Evolutionary conservation across 2,113 vertebrate species (phyloP).

Genomic region (Calidris pugnax): DNA sequence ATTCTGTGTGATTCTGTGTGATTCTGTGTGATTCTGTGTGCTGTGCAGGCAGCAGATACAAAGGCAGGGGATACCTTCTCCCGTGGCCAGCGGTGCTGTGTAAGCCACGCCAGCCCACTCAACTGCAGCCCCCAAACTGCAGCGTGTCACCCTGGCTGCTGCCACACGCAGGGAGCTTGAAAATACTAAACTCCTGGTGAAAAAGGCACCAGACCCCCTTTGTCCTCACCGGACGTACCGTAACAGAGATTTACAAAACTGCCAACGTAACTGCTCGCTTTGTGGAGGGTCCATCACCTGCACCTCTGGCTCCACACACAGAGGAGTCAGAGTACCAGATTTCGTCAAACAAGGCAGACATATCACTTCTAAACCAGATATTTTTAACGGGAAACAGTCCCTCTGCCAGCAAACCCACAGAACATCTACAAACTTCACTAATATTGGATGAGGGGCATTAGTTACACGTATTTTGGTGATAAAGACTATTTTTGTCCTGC

Average conservation of each 20-base stretch:
- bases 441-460: not conserved
- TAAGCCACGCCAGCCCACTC: not conserved
- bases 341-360: not conserved
- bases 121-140: not conserved
- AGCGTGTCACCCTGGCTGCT: not conserved
- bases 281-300: not conserved
- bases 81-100: not conserved
- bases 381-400: not conserved
- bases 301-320: not conserved
- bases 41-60: not conserved
- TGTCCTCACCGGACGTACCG: not conserved
- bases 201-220: not conserved
- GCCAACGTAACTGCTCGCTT: not conserved
- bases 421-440: not conserved
- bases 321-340: not conserved
- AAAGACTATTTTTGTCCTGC: conserved; percentile 21
- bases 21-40: no score
- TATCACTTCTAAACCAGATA: not conserved
- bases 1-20: no score
- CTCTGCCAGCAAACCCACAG: not conserved
- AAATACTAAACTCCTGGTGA: not conserved
- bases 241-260: not conserved
- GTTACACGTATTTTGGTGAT: not conserved
- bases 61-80: not conserved
- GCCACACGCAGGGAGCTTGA: not conserved